A percentile compares a stretch with the other conserved stretches of the same genome.
Evolutionary conservation across 2,113 vertebrate species (phyloP).

Genomic region (Syngnathus scovelli): DNA sequence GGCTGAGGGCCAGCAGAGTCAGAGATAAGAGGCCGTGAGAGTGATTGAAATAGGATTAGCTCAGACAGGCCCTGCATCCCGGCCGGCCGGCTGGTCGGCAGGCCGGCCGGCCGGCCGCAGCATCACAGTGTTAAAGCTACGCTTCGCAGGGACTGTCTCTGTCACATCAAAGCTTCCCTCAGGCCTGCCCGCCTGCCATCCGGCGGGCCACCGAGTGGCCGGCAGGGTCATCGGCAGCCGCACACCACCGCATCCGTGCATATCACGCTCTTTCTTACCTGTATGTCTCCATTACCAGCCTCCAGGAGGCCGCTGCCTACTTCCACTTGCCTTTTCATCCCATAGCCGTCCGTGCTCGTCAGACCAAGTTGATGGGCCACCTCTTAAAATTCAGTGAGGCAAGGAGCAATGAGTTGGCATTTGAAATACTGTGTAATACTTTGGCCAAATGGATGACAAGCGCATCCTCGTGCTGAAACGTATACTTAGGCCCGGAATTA

Average conservation of each 20-base stretch:
- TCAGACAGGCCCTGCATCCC: conserved; percentile 62
- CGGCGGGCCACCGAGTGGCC: conserved; percentile 39
- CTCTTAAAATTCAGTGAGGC: conserved; percentile 64
- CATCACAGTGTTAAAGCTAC: conserved; percentile 61
- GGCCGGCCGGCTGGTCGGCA: conserved; percentile 4
- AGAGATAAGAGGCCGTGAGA: conserved; percentile 65
- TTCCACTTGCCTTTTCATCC: conserved; percentile 47
- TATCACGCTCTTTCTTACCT: conserved; percentile 9
- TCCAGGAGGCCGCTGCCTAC: conserved; percentile 28
- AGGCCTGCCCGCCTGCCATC: conserved; percentile 49
- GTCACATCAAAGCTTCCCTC: conserved; percentile 65
- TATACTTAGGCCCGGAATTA: neutral
- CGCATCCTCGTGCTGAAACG: neutral
- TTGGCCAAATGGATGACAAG: neutral
- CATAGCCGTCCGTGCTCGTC: conserved; percentile 35
- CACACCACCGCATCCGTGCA: conserved; percentile 23
- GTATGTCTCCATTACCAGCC: conserved; percentile 42
- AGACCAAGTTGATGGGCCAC: conserved; percentile 29
- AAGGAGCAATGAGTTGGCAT: conserved; percentile 58
- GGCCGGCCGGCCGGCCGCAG: conserved; percentile 32
- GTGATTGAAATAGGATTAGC: conserved; percentile 73
- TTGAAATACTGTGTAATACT: conserved; percentile 10
- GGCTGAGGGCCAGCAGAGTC: conserved; percentile 54
- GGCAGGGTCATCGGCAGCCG: conserved; percentile 34
- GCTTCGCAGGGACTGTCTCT: conserved; percentile 59